phyloP scores from a whole-genome alignment of 1,140 invertebrate genomes.

The Ips typographus region DNA sequence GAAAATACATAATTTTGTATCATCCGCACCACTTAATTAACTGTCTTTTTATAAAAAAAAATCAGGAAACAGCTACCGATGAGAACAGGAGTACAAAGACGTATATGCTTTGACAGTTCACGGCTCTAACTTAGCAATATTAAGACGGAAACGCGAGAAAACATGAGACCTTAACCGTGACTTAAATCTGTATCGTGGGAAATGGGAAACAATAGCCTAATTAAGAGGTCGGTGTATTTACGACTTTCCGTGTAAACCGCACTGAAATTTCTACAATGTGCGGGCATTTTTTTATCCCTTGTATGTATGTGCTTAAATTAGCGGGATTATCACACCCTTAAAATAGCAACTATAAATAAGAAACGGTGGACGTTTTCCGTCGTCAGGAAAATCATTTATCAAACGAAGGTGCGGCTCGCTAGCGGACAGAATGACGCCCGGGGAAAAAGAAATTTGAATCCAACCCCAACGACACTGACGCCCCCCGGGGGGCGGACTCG shows the following conservation, averaged over 20 bases:
- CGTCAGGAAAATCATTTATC: slow-evolving; percentile 30
- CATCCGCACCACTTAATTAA: too few relatives aligned
- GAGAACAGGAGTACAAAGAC: too few relatives aligned
- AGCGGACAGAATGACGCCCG: slow-evolving; percentile 12
- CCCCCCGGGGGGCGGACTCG: neutral
- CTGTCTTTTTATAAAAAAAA: too few relatives aligned
- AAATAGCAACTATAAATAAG: slow-evolving; percentile 21
- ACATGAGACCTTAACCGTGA: slow-evolving; percentile 4
- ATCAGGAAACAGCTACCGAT: too few relatives aligned
- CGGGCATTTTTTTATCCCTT: neutral
- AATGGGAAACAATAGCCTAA: slow-evolving; percentile 5
- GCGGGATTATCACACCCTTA: slow-evolving; percentile 14
- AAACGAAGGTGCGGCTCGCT: slow-evolving; percentile 20
- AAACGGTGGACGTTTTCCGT: slow-evolving; percentile 21
- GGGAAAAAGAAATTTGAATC: slow-evolving; percentile 19
- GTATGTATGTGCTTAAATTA: slow-evolving; percentile 5
- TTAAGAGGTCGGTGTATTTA: slow-evolving; percentile 1
- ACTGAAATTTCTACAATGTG: neutral
- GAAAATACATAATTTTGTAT: too few relatives aligned
- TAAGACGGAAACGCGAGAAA: slow-evolving; percentile 6
- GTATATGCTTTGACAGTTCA: neutral
- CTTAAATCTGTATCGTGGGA: slow-evolving; percentile 7
- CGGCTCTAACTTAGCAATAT: neutral
- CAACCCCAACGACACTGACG: slow-evolving; percentile 2
- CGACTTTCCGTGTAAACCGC: neutral